A percentile compares a stretch with the other conserved stretches of the same genome.
Conservation (phyloP, 2,888 invertebrate genomes). For the Sclerodermus sp. region DNA sequence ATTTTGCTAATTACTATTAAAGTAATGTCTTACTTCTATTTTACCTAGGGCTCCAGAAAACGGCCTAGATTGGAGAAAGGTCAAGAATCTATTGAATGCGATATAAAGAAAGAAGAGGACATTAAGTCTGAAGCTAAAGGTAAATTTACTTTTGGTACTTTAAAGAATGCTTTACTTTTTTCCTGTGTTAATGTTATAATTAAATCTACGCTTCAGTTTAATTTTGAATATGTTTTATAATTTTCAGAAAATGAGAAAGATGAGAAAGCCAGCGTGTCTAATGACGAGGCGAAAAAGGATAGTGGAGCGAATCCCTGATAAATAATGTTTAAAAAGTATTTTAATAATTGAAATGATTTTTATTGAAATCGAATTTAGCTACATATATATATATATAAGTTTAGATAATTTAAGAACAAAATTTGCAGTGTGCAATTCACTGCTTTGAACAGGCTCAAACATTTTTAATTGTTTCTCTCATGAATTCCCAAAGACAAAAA, state of each 20-base stretch:
- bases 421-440: slow-evolving; percentile 15
- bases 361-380: slow-evolving; percentile 37
- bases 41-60: slow-evolving; percentile 55
- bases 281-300: slow-evolving; percentile 72
- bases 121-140: slow-evolving; percentile 56
- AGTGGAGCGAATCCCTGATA: slow-evolving; percentile 69
- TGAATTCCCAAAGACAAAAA: slow-evolving; percentile 7
- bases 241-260: slow-evolving; percentile 66
- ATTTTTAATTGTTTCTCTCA: slow-evolving; percentile 11
- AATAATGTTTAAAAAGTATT: slow-evolving; percentile 24
- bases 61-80: slow-evolving; percentile 53
- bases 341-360: slow-evolving; percentile 30
- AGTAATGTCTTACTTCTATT: slow-evolving; percentile 1
- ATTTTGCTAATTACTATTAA: background rate
- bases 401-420: slow-evolving; percentile 4
- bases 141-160: slow-evolving; percentile 22
- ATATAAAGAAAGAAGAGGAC: slow-evolving; percentile 56
- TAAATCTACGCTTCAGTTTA: too few relatives aligned
- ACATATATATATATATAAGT: slow-evolving; percentile 32
- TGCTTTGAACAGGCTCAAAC: slow-evolving; percentile 17
- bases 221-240: slow-evolving; percentile 3
- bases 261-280: slow-evolving; percentile 63
- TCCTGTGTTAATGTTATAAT: too few relatives aligned
- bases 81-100: slow-evolving; percentile 50
- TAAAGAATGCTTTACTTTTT: slow-evolving; percentile 49